Base-by-base conservation (phyloP, 92 coral and sea anemone genomes). In the Palythoa heliodiscus region DNA sequence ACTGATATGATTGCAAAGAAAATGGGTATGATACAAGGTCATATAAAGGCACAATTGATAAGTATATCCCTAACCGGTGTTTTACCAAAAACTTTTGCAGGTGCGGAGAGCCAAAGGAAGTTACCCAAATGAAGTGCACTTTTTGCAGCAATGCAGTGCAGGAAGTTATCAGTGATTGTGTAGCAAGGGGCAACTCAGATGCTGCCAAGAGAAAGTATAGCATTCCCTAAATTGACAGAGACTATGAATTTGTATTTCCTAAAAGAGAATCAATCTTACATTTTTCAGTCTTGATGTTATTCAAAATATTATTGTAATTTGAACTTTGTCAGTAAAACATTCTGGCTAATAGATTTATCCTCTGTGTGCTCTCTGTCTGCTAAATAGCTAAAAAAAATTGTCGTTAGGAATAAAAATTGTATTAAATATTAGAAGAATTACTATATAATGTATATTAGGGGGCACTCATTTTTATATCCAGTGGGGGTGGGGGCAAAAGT, bases 31-130 rank as follows among this genome's bases (percentile, higher is more conserved):
- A 81, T 40, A 61, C 75, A 57, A 64, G 54, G 54, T 61, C 68
- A 40, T 81, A 81, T 14, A 81, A 35, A 83, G 48, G 39, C 40
- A 83, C 79, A 50, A 70, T 38, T 38, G 64, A 83, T 81, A 83
- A 83, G 69, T 83, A 71, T 70, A 72, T 83, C 78, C 87, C 79
- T 71, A 70, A 76, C 73, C 73, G 87, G 52, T 83, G 80, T 78
- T 83, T 39, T 70, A 83, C 87, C 68, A 76, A 76, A 16, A 76
- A 52, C 39, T 71, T 83, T 52, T 83, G 87, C 76, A 76, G 76
- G 58, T 83, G 80, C 76, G 80, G 12, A 64, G 29, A 64, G 70
- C 35, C 70, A 64, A 64, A 64, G 35, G 70, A 87, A 4, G 81
- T 71, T 73, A 35, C 22, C 72, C 70, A 64, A 64, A 22, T 64